Percentiles rank a stretch among this genome's conserved stretches.
Evolutionary conservation across 2,888 invertebrate genomes (phyloP).

Genomic region (Gerris lacustris): DNA sequence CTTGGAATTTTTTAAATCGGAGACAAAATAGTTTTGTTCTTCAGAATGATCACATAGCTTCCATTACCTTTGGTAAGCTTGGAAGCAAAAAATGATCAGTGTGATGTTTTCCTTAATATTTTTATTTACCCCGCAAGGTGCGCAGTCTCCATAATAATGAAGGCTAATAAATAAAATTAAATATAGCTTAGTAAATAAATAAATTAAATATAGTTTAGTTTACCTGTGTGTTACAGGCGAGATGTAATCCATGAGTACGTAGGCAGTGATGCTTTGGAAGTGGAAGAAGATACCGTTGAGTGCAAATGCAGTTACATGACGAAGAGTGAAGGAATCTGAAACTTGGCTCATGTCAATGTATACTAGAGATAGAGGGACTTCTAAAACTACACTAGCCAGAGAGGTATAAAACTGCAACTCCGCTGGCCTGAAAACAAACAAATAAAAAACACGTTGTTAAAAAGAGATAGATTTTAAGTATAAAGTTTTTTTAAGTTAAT

Average conservation of each 20-base stretch:
- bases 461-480: background rate
- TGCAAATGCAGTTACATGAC: conserved; percentile 45
- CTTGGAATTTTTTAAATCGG: too few species aligned
- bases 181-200: too few species aligned
- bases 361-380: conserved; percentile 55
- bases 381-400: conserved; percentile 56
- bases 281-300: conserved; percentile 65
- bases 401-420: conserved; percentile 69
- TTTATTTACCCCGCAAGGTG: too few species aligned
- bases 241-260: conserved; percentile 66
- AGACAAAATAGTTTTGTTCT: too few species aligned
- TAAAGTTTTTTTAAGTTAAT: background rate
- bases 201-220: too few species aligned
- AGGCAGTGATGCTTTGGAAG: conserved; percentile 66
- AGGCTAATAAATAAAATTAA: too few species aligned
- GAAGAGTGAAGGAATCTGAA: conserved; percentile 37
- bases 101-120: too few species aligned
- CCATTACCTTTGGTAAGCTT: too few species aligned
- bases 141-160: too few species aligned
- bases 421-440: conserved; percentile 47
- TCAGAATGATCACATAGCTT: too few species aligned
- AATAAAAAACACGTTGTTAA: background rate
- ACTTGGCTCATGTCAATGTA: conserved; percentile 49
- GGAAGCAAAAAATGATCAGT: too few species aligned
- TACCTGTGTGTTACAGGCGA: conserved; percentile 68